Conservation (phyloP, 2,113 vertebrate species). For the Poicephalus gulielmi region DNA sequence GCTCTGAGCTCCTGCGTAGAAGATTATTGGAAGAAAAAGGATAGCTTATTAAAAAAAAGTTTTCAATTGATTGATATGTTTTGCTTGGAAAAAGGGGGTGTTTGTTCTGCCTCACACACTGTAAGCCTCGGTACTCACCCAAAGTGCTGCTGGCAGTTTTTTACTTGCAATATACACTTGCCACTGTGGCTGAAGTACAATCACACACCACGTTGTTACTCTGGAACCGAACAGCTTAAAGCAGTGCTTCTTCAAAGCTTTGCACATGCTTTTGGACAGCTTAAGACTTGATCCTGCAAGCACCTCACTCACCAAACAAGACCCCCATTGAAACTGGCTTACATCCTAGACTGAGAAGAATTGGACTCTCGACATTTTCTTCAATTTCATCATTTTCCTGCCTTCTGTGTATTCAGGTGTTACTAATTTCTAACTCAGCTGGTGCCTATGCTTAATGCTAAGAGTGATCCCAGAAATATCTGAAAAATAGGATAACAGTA, state of each 20-base stretch:
- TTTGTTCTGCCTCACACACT: background rate
- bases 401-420: conserved; percentile 33
- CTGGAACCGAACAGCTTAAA: background rate
- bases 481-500: background rate
- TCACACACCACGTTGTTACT: fast-evolving
- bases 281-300: background rate
- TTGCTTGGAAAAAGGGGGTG: background rate
- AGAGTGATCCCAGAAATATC: background rate
- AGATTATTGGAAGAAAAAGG: background rate
- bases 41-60: background rate
- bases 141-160: background rate
- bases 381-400: background rate
- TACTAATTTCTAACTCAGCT: conserved; percentile 11
- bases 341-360: background rate
- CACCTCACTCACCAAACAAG: background rate
- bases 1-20: background rate
- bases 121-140: background rate
- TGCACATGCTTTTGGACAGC: background rate
- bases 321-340: background rate
- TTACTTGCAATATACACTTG: background rate
- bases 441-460: background rate
- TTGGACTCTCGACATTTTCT: background rate
- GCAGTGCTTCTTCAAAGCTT: background rate
- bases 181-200: background rate
- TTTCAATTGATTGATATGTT: background rate